Percentiles rank a stretch among this genome's conserved stretches.
Evolutionary conservation across 2,797 vertebrate species (phyloP).

Genomic region (Pseudochirops corinnae): DNA sequence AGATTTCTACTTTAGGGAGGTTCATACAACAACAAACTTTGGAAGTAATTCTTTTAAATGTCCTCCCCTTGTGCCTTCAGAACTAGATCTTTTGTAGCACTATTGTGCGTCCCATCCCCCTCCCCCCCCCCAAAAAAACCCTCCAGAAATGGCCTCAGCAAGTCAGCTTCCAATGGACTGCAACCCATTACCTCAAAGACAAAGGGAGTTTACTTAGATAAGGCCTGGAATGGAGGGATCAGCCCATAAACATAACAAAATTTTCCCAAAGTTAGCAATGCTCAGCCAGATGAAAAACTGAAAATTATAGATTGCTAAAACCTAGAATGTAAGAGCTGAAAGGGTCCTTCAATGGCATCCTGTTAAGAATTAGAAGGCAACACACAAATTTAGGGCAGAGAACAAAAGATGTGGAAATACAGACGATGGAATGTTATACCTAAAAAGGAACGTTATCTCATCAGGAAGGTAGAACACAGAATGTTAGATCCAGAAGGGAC

Average conservation of each 20-base stretch:
- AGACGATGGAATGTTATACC: neutral
- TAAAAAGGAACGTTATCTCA: neutral
- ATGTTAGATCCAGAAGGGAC: neutral
- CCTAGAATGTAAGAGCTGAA: neutral
- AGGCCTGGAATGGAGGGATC: neutral
- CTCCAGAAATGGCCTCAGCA: neutral
- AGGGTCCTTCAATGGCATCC: neutral
- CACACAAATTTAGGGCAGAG: neutral
- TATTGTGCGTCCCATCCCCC: accelerated
- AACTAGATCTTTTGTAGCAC: neutral
- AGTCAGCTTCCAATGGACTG: neutral
- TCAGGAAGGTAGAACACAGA: neutral
- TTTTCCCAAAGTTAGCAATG: neutral
- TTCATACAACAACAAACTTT: neutral
- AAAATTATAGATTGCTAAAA: neutral
- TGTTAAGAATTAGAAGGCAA: neutral
- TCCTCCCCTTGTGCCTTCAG: neutral
- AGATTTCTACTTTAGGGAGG: neutral
- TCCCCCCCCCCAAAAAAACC: neutral
- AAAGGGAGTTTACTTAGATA: neutral
- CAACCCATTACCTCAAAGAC: neutral
- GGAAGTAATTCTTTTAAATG: neutral
- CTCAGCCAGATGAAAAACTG: neutral
- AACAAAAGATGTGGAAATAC: neutral
- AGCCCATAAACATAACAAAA: neutral